Conservation (phyloP, 2,113 vertebrate genomes). For the Pandion haliaetus region DNA sequence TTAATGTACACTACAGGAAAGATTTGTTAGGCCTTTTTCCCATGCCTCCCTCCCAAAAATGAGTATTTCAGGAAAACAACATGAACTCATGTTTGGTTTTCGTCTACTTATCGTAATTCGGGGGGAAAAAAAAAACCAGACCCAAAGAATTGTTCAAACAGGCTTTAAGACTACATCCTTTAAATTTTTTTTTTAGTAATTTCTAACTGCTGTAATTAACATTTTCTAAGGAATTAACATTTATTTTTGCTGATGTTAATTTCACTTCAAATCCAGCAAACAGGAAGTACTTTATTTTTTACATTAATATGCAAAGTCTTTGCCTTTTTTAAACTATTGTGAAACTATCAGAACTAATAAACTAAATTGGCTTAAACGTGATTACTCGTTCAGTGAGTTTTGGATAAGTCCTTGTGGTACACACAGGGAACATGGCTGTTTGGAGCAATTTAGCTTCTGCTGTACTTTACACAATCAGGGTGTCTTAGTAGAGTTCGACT, state of each 20-base stretch:
- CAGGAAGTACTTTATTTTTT: neutral
- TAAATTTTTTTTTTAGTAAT: neutral
- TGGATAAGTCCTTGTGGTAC: neutral
- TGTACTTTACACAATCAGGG: neutral
- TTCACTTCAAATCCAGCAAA: neutral
- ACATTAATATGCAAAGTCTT: neutral
- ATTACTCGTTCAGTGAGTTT: neutral
- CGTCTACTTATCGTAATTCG: neutral
- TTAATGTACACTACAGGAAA: fast-evolving
- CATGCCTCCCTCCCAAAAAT: neutral
- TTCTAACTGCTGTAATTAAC: neutral
- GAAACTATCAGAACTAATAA: neutral
- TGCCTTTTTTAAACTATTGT: neutral
- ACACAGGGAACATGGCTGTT: neutral
- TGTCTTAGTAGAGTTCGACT: neutral
- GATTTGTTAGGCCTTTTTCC: neutral
- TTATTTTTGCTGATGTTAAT: neutral
- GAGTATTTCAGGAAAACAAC: neutral
- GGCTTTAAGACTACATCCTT: neutral
- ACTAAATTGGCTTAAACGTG: neutral
- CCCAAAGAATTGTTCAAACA: neutral
- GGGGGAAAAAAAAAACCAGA: neutral
- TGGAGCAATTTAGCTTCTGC: neutral
- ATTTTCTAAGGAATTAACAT: neutral
- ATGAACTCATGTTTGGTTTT: neutral